Conservation (phyloP, 2,888 invertebrate species). For the Nebria salina region DNA sequence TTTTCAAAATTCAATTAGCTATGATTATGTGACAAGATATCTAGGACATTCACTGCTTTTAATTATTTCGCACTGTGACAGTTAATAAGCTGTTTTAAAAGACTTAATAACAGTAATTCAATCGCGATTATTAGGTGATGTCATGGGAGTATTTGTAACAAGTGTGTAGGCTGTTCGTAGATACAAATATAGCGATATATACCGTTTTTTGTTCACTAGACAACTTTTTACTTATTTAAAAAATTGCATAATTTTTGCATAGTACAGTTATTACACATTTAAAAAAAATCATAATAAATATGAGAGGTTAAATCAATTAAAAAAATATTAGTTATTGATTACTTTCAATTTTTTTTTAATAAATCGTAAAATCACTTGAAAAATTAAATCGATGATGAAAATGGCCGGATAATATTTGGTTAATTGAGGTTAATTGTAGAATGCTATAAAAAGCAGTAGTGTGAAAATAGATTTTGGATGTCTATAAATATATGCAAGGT, state of each 20-base stretch:
- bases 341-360: too few species aligned
- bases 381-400: too few species aligned
- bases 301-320: too few species aligned
- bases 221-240: not conserved
- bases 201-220: not conserved
- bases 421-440: too few species aligned
- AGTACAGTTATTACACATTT: not conserved
- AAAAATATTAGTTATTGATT: too few species aligned
- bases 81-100: conserved; percentile 39
- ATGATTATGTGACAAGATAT: not conserved
- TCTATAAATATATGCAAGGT: conserved; percentile 1
- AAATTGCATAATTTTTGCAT: not conserved
- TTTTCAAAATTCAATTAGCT: not conserved
- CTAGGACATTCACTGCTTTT: not conserved
- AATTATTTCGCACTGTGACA: conserved; percentile 8
- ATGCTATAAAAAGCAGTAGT: not conserved
- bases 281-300: not conserved
- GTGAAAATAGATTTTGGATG: not conserved
- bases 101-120: conserved; percentile 42
- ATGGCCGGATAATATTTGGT: too few species aligned
- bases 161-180: conserved; percentile 21
- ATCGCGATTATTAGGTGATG: conserved; percentile 39
- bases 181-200: conserved; percentile 1
- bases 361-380: too few species aligned
- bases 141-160: conserved; percentile 33